Base-by-base conservation (phyloP, 2,888 invertebrate genomes). In the Drymonia ruficornis region DNA sequence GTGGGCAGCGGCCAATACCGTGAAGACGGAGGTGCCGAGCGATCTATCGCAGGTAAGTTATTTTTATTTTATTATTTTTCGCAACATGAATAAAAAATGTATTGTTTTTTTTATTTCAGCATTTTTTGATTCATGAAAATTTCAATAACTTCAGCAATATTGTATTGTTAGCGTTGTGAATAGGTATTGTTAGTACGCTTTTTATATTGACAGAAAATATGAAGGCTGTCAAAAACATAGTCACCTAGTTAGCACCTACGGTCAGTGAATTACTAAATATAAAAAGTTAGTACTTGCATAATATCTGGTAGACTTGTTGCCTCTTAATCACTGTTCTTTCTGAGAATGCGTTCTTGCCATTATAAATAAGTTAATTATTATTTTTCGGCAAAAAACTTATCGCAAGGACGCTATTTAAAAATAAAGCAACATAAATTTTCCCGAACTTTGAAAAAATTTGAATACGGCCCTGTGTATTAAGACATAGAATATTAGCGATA, bases 1-100 rank as follows among this genome's bases (percentile, higher is more conserved):
- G 75, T 98, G 98, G 98, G 98, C 98, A 76, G 98, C 98, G 71
- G 98, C 98, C 87, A 91, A 91, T 63, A 89, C 89, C 19, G 96
- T 96, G 78, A 96, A 96, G 87, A 93, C 94, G 65, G 94, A 94
- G 68, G 93, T 87, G 36, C 88, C 93, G 18, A 90, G 90, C 66
- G 93, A 95, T 78, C 92, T 95, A 70, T 93, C 95, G 63, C 96
- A 96, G 95, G 96, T 96, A 83, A 93, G 93, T 85, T 66, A 5
- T 46, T 46, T 23, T 45, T 62, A 59, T 55, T 59, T 55, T 51
- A 48, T 40, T 49, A 50, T 47, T 65, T 49, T 59, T 53, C 23
- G 18, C 23, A 43, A 49, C 18, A 11, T 31, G 18, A 52, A 16
- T 15, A 40, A 16, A 50, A 45, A 36, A 53, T 19, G 11, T 36